phyloP scores from a whole-genome alignment of 2,113 vertebrate genomes.

The Cynoglossus semilaevis region DNA sequence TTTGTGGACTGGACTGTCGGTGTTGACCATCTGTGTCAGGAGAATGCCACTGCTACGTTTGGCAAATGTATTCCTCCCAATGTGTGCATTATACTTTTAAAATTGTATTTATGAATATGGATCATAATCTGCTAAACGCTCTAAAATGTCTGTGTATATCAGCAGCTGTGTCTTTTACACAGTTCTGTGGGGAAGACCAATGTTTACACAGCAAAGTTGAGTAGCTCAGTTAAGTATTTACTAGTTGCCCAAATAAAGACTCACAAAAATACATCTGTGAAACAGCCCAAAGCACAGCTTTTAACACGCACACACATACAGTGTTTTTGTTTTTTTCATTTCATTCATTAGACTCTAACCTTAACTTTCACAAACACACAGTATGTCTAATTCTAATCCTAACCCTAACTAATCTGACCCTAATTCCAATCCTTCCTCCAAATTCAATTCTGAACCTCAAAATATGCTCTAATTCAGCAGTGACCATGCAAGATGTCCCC shows the following conservation, averaged over 20 bases:
- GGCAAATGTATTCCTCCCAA: slow-evolving; percentile 31
- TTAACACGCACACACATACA: too few species aligned
- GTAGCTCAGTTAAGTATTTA: slow-evolving; percentile 58
- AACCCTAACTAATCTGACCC: too few species aligned
- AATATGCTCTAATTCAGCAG: too few species aligned
- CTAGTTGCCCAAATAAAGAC: slow-evolving; percentile 62
- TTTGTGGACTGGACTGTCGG: slow-evolving; percentile 23
- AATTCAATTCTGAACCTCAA: too few species aligned
- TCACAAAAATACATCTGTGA: slow-evolving; percentile 57
- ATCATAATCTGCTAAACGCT: slow-evolving; percentile 46
- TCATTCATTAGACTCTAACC: too few species aligned
- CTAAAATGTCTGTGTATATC: slow-evolving; percentile 52
- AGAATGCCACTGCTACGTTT: slow-evolving; percentile 32
- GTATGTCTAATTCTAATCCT: too few species aligned
- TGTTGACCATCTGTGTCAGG: slow-evolving; percentile 51
- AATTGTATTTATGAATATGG: slow-evolving; percentile 49
- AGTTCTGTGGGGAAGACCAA: slow-evolving; percentile 50
- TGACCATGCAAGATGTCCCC: too few species aligned
- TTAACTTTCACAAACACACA: too few species aligned
- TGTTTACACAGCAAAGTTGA: slow-evolving; percentile 66
- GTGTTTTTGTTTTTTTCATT: too few species aligned
- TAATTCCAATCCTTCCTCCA: too few species aligned
- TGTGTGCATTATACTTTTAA: slow-evolving; percentile 52
- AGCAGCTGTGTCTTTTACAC: slow-evolving; percentile 44
- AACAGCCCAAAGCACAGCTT: too few species aligned